A percentile compares a stretch with the other conserved stretches of the same genome.
These are phyloP conservation scores for Ochotona curzoniae DNA, from an alignment of 2,113 vertebrate species.

Conservation along the genomic window DNA sequence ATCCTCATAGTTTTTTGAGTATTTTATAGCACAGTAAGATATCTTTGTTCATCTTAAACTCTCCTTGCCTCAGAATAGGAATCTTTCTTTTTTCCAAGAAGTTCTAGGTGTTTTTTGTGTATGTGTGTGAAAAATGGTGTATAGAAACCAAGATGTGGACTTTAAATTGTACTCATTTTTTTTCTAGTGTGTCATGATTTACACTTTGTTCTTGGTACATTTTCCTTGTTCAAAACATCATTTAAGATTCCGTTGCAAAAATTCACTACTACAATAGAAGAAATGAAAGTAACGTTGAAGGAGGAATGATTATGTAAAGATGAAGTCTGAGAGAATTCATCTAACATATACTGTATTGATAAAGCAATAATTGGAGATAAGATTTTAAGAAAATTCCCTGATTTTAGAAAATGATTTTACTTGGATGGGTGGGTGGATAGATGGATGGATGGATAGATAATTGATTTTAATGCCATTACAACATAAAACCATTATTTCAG, in stretches of 20 bases:
- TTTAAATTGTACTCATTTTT: background rate
- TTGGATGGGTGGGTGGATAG: background rate
- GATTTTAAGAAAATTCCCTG: background rate
- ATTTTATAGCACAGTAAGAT: background rate
- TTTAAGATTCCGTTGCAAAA: background rate
- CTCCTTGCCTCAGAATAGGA: background rate
- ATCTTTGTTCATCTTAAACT: background rate
- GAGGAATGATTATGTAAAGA: background rate
- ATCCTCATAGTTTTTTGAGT: background rate
- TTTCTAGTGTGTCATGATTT: conserved; percentile 16
- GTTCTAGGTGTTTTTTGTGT: background rate
- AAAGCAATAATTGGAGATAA: background rate
- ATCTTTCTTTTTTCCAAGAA: background rate
- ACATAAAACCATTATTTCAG: conserved; percentile 19
- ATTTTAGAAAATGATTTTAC: conserved; percentile 52
- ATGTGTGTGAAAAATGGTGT: background rate
- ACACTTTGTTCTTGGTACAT: background rate
- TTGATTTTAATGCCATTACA: background rate
- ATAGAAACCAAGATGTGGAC: conserved; percentile 42
- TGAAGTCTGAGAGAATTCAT: conserved; percentile 24
- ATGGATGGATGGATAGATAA: background rate
- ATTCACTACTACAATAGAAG: background rate
- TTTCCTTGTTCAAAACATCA: conserved; percentile 18
- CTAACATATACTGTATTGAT: background rate
- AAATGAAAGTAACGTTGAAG: conserved; percentile 15